These are phyloP conservation scores for Sceliomorpha sp. DNA, from an alignment of 2,888 invertebrate species.

Conservation along the genomic window DNA sequence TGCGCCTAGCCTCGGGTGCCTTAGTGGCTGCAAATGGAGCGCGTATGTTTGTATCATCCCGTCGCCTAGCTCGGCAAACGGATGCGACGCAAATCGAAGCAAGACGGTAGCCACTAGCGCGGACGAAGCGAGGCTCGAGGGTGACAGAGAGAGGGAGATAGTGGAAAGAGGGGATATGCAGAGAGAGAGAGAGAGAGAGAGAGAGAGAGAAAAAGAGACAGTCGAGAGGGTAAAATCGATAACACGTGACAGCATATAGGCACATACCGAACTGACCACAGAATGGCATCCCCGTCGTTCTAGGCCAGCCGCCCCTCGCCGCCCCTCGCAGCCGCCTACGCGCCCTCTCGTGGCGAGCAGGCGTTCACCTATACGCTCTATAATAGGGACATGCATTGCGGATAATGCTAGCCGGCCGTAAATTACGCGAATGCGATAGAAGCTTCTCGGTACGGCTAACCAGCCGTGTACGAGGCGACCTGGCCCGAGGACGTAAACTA, in stretches of 20 bases:
- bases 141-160: constrained; percentile 18
- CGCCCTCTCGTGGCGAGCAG: constrained; percentile 47
- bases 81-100: constrained; percentile 24
- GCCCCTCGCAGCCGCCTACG: constrained; percentile 39
- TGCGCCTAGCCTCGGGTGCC: constrained; percentile 3
- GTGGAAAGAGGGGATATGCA: too few species aligned
- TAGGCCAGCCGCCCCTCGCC: constrained; percentile 39
- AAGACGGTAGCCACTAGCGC: constrained; percentile 55
- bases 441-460: constrained; percentile 56
- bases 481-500: constrained; percentile 10
- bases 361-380: constrained; percentile 62
- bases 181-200: too few species aligned
- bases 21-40: constrained; percentile 19
- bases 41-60: constrained; percentile 32
- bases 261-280: constrained; percentile 77
- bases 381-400: constrained; percentile 71
- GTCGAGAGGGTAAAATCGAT: constrained; percentile 70
- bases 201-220: constrained; percentile 3
- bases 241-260: constrained; percentile 75
- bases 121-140: constrained; percentile 55
- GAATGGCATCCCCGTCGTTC: constrained; percentile 73
- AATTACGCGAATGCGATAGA: constrained; percentile 73
- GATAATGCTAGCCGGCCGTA: constrained; percentile 74
- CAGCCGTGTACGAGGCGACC: constrained; percentile 25
- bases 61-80: constrained; percentile 58